These are phyloP conservation scores for Peromyscus nudipes DNA, from an alignment of 2,797 vertebrate species.

Conservation along the genomic window DNA sequence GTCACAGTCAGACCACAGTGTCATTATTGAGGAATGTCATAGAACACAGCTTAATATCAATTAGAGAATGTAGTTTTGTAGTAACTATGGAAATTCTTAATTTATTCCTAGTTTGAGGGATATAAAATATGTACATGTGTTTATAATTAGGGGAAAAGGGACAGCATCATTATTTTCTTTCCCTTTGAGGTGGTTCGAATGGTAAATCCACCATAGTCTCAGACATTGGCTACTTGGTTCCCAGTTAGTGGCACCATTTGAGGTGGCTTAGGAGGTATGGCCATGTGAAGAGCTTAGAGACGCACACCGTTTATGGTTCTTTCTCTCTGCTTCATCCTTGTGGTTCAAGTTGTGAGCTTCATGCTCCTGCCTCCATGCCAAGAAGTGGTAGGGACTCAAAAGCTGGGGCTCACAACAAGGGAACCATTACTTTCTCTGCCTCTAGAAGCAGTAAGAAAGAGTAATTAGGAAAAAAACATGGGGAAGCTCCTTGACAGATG, in stretches of 20 bases:
- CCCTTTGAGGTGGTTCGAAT: neutral
- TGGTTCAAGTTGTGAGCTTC: neutral
- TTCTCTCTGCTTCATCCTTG: neutral
- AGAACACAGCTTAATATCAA: neutral
- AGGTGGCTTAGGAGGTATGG: neutral
- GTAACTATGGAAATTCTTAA: neutral
- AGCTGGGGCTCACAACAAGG: neutral
- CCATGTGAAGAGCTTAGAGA: neutral
- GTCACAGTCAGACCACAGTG: neutral
- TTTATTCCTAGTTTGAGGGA: neutral
- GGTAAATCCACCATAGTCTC: neutral
- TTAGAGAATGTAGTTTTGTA: neutral
- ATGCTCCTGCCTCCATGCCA: neutral
- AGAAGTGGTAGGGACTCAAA: too few species aligned
- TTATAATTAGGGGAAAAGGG: neutral
- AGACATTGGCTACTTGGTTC: neutral
- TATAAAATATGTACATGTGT: neutral
- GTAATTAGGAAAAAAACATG: neutral
- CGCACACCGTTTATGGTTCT: too few species aligned
- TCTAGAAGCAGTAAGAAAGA: neutral
- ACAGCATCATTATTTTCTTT: neutral
- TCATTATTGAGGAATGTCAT: conserved; percentile 18
- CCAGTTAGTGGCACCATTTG: neutral
- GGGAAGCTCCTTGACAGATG: neutral
- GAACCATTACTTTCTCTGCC: neutral